phyloP scores from a whole-genome alignment of 2,888 invertebrate genomes.

The Busseola fusca region DNA sequence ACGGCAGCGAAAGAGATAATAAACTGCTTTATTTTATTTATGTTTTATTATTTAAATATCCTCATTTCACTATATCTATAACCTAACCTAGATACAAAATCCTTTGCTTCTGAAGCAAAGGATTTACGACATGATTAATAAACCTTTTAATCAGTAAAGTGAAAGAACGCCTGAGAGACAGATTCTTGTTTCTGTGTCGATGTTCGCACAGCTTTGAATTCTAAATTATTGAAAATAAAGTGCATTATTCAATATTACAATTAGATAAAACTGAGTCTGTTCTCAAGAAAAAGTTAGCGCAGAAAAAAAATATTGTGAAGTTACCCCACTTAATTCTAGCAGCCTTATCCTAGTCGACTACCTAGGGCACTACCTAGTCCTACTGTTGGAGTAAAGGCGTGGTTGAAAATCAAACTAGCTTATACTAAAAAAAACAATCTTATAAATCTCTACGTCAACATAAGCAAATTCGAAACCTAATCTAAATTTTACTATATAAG shows the following conservation, averaged over 20 bases:
- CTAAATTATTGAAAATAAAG: background rate
- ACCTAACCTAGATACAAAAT: too few relatives aligned
- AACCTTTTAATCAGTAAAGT: fast-evolving
- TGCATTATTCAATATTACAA: background rate
- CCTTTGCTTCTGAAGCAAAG: too few relatives aligned
- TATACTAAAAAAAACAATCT: background rate
- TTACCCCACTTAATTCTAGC: background rate
- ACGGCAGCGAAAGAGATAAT: conserved; percentile 44
- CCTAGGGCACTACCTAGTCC: too few relatives aligned
- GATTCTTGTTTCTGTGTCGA: too few relatives aligned
- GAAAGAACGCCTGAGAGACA: background rate
- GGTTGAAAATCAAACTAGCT: background rate
- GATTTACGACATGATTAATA: background rate
- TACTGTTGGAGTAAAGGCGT: background rate
- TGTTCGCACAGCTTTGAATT: background rate
- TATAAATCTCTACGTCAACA: background rate
- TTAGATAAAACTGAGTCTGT: background rate
- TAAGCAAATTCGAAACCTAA: background rate
- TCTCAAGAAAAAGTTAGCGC: background rate
- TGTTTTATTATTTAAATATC: conserved; percentile 20
- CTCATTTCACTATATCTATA: background rate
- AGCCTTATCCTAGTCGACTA: background rate
- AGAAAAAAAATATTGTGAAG: background rate
- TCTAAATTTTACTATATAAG: background rate
- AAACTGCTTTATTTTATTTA: conserved; percentile 55